Evolutionary conservation across 1,140 invertebrate species (phyloP), one percentile per base, ranked within the genome.

Genomic region (Drosophila dunni): DNA sequence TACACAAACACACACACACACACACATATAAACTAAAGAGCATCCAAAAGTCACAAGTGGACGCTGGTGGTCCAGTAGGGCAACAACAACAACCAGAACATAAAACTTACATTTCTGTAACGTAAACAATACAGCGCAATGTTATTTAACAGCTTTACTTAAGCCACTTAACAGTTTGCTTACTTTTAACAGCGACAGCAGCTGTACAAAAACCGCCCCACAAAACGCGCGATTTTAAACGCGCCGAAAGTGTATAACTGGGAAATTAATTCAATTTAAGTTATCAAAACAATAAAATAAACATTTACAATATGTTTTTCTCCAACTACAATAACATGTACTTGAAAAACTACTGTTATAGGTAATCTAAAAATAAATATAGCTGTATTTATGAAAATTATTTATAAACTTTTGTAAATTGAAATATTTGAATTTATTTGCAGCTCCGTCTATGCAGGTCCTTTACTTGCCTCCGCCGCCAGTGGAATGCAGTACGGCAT

Each of bases 251-350:
- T 53, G 50, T 33, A 15, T 38, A 53, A 20, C 34, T 51, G n/a
- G 7, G 1, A 5, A 4, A 17, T 56, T 24, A 38, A 29, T 0
- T 40, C 13, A 42, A 13, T 20, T 38, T 42, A 51, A 10, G 34
- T 57, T 56, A 15, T 24, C 20, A 54, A 8, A 8, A 3, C 46
- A 7, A 65, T 9, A 24, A 24, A 40, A 50, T 3, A 4, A 5
- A 36, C 6, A 75, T 66, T 20, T n/a, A 51, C 24, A n/a, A 54
- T 40, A 91, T 91, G 90, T 91, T 91, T 62, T 91, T 91, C 57
- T 85, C 90, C 2, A 91, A 91, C 58, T 91, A 90, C 56, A 91
- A 91, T 73, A 91, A 90, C 50, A 91, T 91, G 90, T 91, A 91
- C 54, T 73, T 91, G 51, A 91, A 91, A 53, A 91, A 89, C 67